phyloP scores from a whole-genome alignment of 2,888 invertebrate genomes.

The Neoscelio sp. region DNA sequence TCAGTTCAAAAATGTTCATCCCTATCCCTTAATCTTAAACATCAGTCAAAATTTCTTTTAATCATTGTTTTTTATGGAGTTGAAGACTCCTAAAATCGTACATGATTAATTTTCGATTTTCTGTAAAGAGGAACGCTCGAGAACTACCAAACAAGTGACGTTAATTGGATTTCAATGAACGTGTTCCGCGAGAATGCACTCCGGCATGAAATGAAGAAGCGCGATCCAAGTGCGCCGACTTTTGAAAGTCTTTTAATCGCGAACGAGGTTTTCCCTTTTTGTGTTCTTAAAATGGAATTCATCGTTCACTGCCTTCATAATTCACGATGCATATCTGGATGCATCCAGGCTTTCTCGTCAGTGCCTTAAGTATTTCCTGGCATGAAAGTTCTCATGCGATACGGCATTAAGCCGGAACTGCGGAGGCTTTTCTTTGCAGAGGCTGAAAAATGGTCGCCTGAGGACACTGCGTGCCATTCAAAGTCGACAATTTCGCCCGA shows the following conservation, averaged over 20 bases:
- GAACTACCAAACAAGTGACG: background rate
- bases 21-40: too few species aligned
- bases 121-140: background rate
- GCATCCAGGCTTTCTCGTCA: slow-evolving; percentile 44
- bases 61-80: too few species aligned
- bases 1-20: too few species aligned
- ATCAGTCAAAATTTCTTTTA: too few species aligned
- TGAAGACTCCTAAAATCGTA: too few species aligned
- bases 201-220: background rate
- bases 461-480: slow-evolving; percentile 54
- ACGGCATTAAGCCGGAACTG: slow-evolving; percentile 51
- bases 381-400: slow-evolving; percentile 51
- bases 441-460: slow-evolving; percentile 57
- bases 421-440: slow-evolving; percentile 48
- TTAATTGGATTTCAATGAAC: slow-evolving; percentile 34
- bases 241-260: slow-evolving; percentile 49
- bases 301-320: slow-evolving; percentile 47
- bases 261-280: slow-evolving; percentile 28
- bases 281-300: slow-evolving; percentile 46
- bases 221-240: slow-evolving; percentile 33
- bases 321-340: slow-evolving; percentile 58
- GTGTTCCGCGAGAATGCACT: slow-evolving; percentile 3
- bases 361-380: slow-evolving; percentile 58
- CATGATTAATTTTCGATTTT: too few species aligned
- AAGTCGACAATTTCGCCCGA: slow-evolving; percentile 26